Conservation (phyloP, 2,888 invertebrate species). For the Disparrhopalites patrizii region DNA sequence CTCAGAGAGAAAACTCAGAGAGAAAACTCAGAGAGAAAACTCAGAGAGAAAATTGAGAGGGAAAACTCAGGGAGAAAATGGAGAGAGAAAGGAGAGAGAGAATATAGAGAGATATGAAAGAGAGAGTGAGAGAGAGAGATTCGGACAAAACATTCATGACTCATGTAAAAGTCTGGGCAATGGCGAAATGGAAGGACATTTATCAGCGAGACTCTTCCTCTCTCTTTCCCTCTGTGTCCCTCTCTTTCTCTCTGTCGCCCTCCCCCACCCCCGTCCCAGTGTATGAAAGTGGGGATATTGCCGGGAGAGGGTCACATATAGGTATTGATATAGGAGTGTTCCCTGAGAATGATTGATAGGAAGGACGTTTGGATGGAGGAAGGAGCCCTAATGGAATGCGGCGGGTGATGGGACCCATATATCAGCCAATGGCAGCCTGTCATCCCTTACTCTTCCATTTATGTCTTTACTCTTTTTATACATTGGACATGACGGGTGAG, state of each 20-base stretch:
- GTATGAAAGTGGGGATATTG: not conserved
- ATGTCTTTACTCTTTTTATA: slow-evolving; percentile 4
- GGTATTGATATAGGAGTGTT: slow-evolving; percentile 44
- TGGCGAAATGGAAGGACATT: slow-evolving; percentile 16
- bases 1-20: not conserved
- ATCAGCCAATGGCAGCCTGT: slow-evolving; percentile 19
- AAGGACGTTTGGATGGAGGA: slow-evolving; percentile 10
- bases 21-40: too few relatives aligned
- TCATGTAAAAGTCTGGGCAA: not conserved
- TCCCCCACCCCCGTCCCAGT: not conserved
- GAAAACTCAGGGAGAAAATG: not conserved
- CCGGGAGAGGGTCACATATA: slow-evolving; percentile 29
- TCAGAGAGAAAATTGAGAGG: not conserved
- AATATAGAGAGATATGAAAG: not conserved
- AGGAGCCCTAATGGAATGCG: slow-evolving; percentile 34
- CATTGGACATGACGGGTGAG: too few relatives aligned
- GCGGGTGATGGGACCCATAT: slow-evolving; percentile 26
- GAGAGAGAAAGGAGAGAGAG: not conserved
- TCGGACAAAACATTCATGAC: slow-evolving; percentile 1
- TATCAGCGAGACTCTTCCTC: slow-evolving; percentile 4
- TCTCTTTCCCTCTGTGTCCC: not conserved
- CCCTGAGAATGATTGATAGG: slow-evolving; percentile 46
- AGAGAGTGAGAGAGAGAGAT: not conserved
- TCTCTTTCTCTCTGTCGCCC: not conserved
- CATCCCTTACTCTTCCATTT: slow-evolving; percentile 1